Conservation (phyloP, 2,113 vertebrate species). For the Piaya cayana region DNA sequence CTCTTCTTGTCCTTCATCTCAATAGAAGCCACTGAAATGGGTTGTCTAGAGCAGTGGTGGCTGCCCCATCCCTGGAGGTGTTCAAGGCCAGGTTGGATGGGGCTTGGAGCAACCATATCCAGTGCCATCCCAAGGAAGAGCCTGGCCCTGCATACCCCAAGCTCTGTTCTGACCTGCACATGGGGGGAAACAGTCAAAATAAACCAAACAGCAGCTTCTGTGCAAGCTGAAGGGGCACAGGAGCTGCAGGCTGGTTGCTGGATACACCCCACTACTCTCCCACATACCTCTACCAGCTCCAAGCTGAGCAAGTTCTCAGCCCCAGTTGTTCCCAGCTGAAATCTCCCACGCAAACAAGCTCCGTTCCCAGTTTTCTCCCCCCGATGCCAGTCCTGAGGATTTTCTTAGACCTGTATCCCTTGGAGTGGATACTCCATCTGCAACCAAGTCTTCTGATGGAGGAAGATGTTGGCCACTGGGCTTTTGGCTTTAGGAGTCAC, state of each 20-base stretch:
- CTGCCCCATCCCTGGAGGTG: too few species aligned
- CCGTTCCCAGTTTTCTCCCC: neutral
- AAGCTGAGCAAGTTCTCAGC: fast-evolving
- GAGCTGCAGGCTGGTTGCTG: too few species aligned
- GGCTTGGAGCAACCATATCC: too few species aligned
- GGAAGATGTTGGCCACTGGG: fast-evolving
- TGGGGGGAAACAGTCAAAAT: neutral
- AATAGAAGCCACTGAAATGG: too few species aligned
- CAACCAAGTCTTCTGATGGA: neutral
- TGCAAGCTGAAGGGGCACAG: neutral
- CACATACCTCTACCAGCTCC: fast-evolving
- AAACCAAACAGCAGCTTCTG: neutral
- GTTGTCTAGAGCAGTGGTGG: too few species aligned
- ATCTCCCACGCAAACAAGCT: neutral
- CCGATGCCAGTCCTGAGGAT: neutral
- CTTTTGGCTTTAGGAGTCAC: fast-evolving
- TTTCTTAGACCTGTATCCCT: neutral
- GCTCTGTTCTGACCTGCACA: neutral
- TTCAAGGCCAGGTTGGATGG: too few species aligned
- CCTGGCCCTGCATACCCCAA: neutral
- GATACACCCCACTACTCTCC: neutral
- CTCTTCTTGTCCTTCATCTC: neutral
- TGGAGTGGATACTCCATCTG: neutral
- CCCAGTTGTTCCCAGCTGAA: neutral
- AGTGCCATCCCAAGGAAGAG: fast-evolving